A percentile compares a stretch with the other conserved stretches of the same genome.
Conservation (phyloP, 2,113 vertebrate species). For the Oryctolagus cuniculus region mOryCun1.1 NC_091448.1:22896501-22897000, state of each 20-base stretch:
- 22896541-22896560: slow-evolving; percentile 45
- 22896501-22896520: slow-evolving; percentile 23
- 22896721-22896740: neutral
- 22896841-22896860: neutral
- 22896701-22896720: neutral
- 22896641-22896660: slow-evolving; percentile 9
- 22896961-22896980: slow-evolving; percentile 91
- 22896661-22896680: neutral
- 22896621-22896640: neutral
- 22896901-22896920: neutral
- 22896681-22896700: neutral
- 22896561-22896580: neutral
- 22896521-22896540: neutral
- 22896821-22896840: slow-evolving; percentile 41
- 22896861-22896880: neutral
- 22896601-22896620: slow-evolving; percentile 35
- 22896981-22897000: slow-evolving; percentile 96
- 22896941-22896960: neutral
- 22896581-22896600: slow-evolving; percentile 7
- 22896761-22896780: slow-evolving; percentile 69
- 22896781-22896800: slow-evolving; percentile 19
- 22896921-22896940: neutral
- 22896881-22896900: neutral
- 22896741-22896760: neutral
- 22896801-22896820: slow-evolving; percentile 47